Base-by-base conservation (phyloP, 2,113 vertebrate species). In the Cyrtonyx montezumae region DNA sequence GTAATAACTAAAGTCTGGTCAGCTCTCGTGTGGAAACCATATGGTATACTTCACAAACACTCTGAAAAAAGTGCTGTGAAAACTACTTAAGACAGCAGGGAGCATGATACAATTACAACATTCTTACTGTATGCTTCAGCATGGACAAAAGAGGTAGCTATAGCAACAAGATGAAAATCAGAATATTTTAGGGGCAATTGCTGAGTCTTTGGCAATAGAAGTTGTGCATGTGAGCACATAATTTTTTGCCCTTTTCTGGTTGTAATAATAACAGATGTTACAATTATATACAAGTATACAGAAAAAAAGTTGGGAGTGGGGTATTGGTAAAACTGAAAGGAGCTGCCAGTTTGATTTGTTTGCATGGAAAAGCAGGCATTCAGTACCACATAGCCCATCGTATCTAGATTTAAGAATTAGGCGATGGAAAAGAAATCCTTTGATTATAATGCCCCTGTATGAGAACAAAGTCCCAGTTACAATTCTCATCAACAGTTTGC, bases 31-130 rank as follows among this genome's bases (percentile, higher is more conserved):
- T 81, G 86, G 83, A 94, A 88, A 93, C 79, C 90, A 94, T 93
- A 94, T 93, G 88, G 83, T 36, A 81, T 74, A 18, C n/a, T 55
- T 96, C 92, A 91, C 51, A 86, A 75, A 95, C 88, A 81, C 83
- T 83, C 56, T 59, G 56, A 80, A 90, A 93, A 71, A 43, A 46
- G 65, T 70, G 43, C 88, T 90, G 51, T 70, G 53, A 93, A 71
- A 94, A 68, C 25, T 55, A 14, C 61, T 85, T 62, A 30, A 65
- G 65, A 59, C 55, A 81, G 85, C 5, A 13, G 69, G 56, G 46
- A 94, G 48, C 51, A 40, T 46, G 46, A 56, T 80, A 67, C 65
- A 83, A 11, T 59, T 83, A 67, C 68, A 84, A 77, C 79, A 90
- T 84, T 79, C 28, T 6, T 66, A 78, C 86, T 1, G 0, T 49